phyloP scores from a whole-genome alignment of 2,888 invertebrate genomes.

The Macaria liturata region DNA sequence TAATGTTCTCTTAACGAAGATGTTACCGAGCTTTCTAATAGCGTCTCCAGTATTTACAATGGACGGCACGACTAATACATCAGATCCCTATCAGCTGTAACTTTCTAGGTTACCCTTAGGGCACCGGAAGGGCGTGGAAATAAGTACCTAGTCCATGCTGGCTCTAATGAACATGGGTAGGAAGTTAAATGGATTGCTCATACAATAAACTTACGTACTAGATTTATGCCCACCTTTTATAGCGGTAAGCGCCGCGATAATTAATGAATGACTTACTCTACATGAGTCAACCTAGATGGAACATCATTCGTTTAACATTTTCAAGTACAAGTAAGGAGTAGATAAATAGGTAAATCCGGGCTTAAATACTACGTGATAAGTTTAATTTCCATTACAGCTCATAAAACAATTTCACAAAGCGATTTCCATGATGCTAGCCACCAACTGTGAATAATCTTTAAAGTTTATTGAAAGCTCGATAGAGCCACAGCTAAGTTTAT shows the following conservation, averaged over 20 bases:
- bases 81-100: slow-evolving; percentile 12
- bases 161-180: slow-evolving; percentile 18
- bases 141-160: slow-evolving; percentile 6
- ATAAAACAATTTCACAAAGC: no score
- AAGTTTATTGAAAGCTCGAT: slow-evolving; percentile 19
- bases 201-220: slow-evolving; percentile 3
- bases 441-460: slow-evolving; percentile 28
- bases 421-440: slow-evolving; percentile 3
- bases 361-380: no score
- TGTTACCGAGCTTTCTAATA: slow-evolving; percentile 6
- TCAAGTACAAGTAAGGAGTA: no score
- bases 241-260: no score
- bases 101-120: slow-evolving; percentile 21
- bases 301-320: no score
- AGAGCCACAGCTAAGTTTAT: slow-evolving; percentile 23
- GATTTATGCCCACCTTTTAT: slow-evolving; percentile 2
- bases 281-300: no score
- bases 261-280: no score
- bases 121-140: slow-evolving; percentile 29
- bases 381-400: no score
- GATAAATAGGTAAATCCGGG: no score
- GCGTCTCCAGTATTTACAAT: slow-evolving; percentile 14
- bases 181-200: slow-evolving; percentile 8
- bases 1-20: slow-evolving; percentile 1
- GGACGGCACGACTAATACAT: slow-evolving; percentile 17